These are phyloP conservation scores for Brachirus orientalis DNA, from an alignment of 2,113 vertebrate genomes.

Conservation along the genomic window DNA sequence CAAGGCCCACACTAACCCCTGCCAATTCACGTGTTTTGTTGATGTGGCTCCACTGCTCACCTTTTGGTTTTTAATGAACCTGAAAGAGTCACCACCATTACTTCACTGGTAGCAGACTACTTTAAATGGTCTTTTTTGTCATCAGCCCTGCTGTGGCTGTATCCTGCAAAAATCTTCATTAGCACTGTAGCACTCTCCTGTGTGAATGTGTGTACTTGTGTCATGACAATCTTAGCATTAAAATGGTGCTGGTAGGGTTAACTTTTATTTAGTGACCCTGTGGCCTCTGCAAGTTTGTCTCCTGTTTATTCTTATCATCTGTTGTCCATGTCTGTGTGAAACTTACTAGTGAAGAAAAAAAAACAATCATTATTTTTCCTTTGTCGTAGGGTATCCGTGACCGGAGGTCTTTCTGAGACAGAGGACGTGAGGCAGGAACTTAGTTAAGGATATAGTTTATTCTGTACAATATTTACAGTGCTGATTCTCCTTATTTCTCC, in stretches of 20 bases:
- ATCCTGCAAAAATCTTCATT: conserved; percentile 53
- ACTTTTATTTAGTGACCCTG: conserved; percentile 42
- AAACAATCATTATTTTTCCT: no score
- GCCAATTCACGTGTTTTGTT: conserved; percentile 66
- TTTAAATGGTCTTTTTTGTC: conserved; percentile 61
- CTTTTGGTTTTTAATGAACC: conserved; percentile 69
- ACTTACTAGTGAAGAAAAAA: no score
- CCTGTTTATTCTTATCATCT: background rate
- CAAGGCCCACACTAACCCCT: conserved; percentile 3
- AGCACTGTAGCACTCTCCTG: conserved; percentile 32
- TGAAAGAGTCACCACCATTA: conserved; percentile 22
- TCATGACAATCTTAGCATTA: conserved; percentile 19
- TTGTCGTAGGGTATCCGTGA: no score
- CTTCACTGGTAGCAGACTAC: conserved; percentile 26
- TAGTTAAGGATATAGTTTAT: no score
- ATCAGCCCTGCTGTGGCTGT: conserved; percentile 7
- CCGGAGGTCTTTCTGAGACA: no score
- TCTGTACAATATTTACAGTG: no score
- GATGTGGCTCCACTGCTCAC: conserved; percentile 33
- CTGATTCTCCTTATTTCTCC: no score
- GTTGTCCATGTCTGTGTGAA: background rate
- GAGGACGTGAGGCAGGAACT: no score
- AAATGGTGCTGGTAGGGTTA: conserved; percentile 29
- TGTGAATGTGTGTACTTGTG: conserved; percentile 20
- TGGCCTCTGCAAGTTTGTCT: conserved; percentile 16